Evolutionary conservation across 2,113 vertebrate species (phyloP).

Genomic region (Tenebrosternarchus preto): DNA sequence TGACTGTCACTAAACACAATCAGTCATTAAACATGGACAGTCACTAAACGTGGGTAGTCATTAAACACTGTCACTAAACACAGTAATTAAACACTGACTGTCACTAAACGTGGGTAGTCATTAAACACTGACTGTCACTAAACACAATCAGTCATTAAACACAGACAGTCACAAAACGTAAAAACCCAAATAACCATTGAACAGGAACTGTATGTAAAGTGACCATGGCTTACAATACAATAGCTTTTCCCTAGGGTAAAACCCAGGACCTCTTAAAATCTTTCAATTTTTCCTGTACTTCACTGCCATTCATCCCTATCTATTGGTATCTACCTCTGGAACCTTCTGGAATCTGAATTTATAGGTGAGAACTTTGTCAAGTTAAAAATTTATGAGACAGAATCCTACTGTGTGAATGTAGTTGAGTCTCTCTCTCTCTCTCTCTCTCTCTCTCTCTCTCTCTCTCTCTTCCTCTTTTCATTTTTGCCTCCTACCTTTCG

Average conservation of each 20-base stretch:
- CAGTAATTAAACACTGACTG: too few species aligned
- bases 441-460: constrained; percentile 2
- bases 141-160: too few species aligned
- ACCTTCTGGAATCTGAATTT: constrained; percentile 44
- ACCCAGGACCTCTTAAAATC: neutral
- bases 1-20: too few species aligned
- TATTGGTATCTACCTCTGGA: constrained; percentile 15
- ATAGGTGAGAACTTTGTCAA: constrained; percentile 40
- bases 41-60: too few species aligned
- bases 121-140: neutral
- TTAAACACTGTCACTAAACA: too few species aligned
- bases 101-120: constrained; percentile 14
- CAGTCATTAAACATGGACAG: too few species aligned
- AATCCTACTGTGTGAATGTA: constrained; percentile 42
- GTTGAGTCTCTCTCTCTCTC: constrained; percentile 8
- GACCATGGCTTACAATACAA: neutral
- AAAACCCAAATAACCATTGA: too few species aligned
- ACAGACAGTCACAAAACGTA: too few species aligned
- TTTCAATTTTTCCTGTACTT: neutral
- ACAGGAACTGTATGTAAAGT: too few species aligned
- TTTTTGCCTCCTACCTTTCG: neutral
- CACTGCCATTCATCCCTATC: neutral
- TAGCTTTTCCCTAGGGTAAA: neutral
- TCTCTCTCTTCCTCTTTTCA: too few species aligned
- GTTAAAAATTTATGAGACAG: constrained; percentile 32